A percentile compares a stretch with the other conserved stretches of the same genome.
Evolutionary conservation across 2,113 vertebrate species (phyloP).

Genomic region (Malaclemys terrapin): DNA sequence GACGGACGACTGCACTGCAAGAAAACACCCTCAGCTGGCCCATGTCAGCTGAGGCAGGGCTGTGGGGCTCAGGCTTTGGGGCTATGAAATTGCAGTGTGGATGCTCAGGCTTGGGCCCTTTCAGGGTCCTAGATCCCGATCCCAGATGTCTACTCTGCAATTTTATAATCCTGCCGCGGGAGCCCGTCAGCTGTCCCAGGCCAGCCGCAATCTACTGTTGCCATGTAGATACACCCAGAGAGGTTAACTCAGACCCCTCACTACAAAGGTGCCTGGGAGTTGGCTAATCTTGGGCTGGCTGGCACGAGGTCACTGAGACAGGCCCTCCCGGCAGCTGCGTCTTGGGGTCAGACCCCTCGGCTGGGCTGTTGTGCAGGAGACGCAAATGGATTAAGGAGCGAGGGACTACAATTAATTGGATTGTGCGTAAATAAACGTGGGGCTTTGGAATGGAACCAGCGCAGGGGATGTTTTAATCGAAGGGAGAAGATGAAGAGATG

Average conservation of each 20-base stretch:
- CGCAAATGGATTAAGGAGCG: constrained; percentile 77
- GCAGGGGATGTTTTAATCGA: constrained; percentile 66
- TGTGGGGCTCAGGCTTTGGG: no score
- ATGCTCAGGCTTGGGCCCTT: no score
- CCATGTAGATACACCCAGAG: background rate
- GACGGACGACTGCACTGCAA: accelerated
- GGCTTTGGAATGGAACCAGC: constrained; percentile 65
- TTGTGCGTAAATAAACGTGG: constrained; percentile 69
- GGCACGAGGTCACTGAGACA: background rate
- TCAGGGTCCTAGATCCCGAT: no score
- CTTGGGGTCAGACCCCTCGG: background rate
- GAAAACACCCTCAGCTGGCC: background rate
- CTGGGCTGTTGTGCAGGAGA: constrained; percentile 64
- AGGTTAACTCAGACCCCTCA: background rate
- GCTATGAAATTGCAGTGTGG: no score
- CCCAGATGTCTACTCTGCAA: background rate
- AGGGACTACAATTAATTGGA: constrained; percentile 86
- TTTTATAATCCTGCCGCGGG: background rate
- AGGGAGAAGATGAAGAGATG: constrained; percentile 79
- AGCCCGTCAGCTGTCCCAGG: background rate
- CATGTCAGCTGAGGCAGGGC: no score
- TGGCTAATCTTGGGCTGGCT: background rate
- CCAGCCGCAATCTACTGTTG: background rate
- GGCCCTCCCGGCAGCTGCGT: background rate
- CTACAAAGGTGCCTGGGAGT: background rate